A percentile compares a stretch with the other conserved stretches of the same genome.
phyloP scores from a whole-genome alignment of 2,113 vertebrate genomes.

The Blennius ocellaris region DNA sequence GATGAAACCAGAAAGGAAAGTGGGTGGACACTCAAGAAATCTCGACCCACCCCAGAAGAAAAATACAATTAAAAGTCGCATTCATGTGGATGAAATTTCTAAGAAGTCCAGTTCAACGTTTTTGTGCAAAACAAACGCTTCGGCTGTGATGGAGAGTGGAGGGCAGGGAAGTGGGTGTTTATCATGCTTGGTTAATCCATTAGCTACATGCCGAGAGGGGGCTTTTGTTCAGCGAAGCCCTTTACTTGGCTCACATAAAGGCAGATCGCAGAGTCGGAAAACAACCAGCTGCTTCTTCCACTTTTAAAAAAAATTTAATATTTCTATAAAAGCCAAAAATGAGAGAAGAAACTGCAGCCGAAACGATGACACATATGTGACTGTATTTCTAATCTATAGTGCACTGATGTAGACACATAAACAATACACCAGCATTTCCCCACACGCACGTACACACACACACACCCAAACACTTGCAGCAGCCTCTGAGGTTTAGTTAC shows the following conservation, averaged over 20 bases:
- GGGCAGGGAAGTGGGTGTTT: slow-evolving; percentile 53
- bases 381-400: slow-evolving; percentile 3
- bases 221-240: slow-evolving; percentile 73
- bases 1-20: slow-evolving; percentile 17
- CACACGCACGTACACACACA: background rate
- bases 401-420: slow-evolving; percentile 1
- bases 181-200: slow-evolving; percentile 78
- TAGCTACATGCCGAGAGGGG: slow-evolving; percentile 63
- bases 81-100: slow-evolving; percentile 10
- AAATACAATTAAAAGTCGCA: slow-evolving; percentile 5
- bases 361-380: background rate
- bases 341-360: background rate
- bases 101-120: background rate
- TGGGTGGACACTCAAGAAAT: background rate
- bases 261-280: slow-evolving; percentile 17
- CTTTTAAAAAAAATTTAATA: background rate
- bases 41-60: background rate
- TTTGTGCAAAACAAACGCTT: slow-evolving; percentile 13
- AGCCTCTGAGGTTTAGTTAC: slow-evolving; percentile 14
- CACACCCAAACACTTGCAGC: slow-evolving; percentile 14
- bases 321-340: slow-evolving; percentile 6
- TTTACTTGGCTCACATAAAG: slow-evolving; percentile 53
- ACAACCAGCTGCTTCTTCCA: slow-evolving; percentile 12
- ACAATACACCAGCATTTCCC: slow-evolving; percentile 3
- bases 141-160: background rate